Evolutionary conservation across 1,140 invertebrate species (phyloP), one percentile per base, ranked within the genome.

Genomic region (Cheumatopsyche charites): DNA sequence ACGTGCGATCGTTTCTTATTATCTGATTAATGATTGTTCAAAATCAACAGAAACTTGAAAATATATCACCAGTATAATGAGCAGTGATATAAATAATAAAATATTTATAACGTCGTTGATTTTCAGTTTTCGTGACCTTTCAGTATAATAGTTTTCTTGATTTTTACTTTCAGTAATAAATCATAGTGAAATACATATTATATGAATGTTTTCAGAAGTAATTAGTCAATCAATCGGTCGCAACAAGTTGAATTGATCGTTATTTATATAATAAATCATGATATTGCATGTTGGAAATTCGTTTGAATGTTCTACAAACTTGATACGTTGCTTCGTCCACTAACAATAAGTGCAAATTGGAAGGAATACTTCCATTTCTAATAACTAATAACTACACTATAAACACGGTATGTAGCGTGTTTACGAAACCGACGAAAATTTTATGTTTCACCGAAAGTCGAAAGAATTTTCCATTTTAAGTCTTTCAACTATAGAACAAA

Each of bases 151-250:
- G 21, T 23, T n/a, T 58, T 25, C 55, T 19, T 58, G 55, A 58
- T 58, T 58, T 58, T 21, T 25, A 58, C 7, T 25, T 58, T 58
- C 23, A 23, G 7, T 23, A 58, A 58, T 58, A 25, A 58, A 58
- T 58, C 55, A 58, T 58, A 42, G 55, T 58, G 21, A 25, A n/a
- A 58, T 58, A 52, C n/a, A n/a, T n/a, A n/a, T n/a, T n/a, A n/a
- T n/a, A n/a, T n/a, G n/a, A n/a, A n/a, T 42, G 41, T 42, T 42
- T 42, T 42, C 41, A 42, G n/a, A n/a, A n/a, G n/a, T n/a, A n/a
- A n/a, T n/a, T n/a, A n/a, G n/a, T n/a, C n/a, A n/a, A n/a, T n/a
- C n/a, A n/a, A n/a, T n/a, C n/a, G n/a, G n/a, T n/a, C n/a, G n/a
- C n/a, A n/a, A n/a, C n/a, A n/a, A n/a, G n/a, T n/a, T n/a, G n/a